Evolutionary conservation across 2,797 vertebrate genomes (phyloP).

Genomic region (Sebastes nivosus): DNA sequence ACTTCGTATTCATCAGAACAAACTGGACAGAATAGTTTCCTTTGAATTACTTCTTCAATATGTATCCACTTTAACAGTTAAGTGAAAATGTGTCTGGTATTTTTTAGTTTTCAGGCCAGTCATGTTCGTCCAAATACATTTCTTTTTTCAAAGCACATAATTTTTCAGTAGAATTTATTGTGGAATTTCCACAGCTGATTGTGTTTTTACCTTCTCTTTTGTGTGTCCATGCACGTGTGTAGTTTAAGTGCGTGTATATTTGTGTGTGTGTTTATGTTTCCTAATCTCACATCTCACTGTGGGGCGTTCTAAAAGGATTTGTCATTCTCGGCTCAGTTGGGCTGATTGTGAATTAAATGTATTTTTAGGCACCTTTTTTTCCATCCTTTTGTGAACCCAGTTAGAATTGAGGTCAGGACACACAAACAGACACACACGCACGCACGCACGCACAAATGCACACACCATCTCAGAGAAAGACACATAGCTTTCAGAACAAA

Average conservation of each 20-base stretch:
- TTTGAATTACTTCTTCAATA: constrained; percentile 3
- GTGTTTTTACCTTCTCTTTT: constrained; percentile 27
- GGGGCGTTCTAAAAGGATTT: constrained; percentile 68
- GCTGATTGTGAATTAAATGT: constrained; percentile 75
- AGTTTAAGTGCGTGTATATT: neutral
- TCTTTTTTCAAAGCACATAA: neutral
- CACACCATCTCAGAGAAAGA: constrained; percentile 71
- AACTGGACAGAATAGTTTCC: neutral
- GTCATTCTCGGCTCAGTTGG: constrained; percentile 68
- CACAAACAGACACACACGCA: constrained; percentile 54
- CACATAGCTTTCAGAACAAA: constrained; percentile 83
- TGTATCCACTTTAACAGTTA: neutral
- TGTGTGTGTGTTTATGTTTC: constrained; percentile 47
- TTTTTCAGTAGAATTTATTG: constrained; percentile 7
- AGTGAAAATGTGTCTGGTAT: constrained; percentile 1
- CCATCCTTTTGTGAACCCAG: constrained; percentile 70
- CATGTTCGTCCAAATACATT: neutral
- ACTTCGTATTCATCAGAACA: neutral
- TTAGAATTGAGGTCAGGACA: constrained; percentile 81
- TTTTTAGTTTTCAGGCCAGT: constrained; percentile 13
- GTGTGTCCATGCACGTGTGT: constrained; percentile 13
- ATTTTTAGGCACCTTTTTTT: constrained; percentile 77
- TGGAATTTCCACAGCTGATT: constrained; percentile 26
- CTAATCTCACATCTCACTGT: constrained; percentile 69
- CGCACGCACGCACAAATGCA: constrained; percentile 27